A percentile compares a stretch with the other conserved stretches of the same genome.
These are phyloP conservation scores for Chionis minor DNA, from an alignment of 2,113 vertebrate genomes.

Conservation along the genomic window DNA sequence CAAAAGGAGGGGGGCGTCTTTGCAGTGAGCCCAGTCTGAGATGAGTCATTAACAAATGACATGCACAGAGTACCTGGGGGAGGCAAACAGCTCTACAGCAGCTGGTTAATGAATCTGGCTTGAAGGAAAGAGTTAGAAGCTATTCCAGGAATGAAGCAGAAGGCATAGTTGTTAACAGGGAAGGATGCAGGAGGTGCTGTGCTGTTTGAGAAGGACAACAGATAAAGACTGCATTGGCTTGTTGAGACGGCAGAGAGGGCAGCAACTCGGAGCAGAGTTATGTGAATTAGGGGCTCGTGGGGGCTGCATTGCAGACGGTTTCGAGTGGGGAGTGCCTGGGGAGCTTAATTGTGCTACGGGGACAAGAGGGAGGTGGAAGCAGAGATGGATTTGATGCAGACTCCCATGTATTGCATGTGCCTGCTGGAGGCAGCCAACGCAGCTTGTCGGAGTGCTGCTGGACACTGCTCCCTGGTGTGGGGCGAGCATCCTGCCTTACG, in stretches of 20 bases:
- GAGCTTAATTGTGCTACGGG: not conserved
- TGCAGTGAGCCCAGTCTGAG: conserved; percentile 37
- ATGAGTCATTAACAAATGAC: conserved; percentile 66
- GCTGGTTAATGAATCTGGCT: conserved; percentile 70
- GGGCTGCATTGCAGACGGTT: not conserved
- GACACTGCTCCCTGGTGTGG: not conserved
- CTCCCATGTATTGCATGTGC: not conserved
- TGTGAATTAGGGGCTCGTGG: not conserved
- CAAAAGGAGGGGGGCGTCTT: not conserved
- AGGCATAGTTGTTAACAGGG: conserved; percentile 25
- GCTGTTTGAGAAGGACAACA: not conserved
- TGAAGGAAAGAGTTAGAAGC: conserved; percentile 49
- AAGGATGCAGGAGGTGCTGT: conserved; percentile 18
- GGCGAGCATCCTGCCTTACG: not conserved
- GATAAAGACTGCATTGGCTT: not conserved
- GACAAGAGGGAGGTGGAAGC: not conserved
- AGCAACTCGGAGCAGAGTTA: not conserved
- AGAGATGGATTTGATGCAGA: not conserved
- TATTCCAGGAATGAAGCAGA: conserved; percentile 54
- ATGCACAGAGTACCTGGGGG: conserved; percentile 61
- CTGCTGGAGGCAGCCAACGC: not conserved
- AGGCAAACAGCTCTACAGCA: conserved; percentile 59
- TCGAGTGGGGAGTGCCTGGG: not conserved
- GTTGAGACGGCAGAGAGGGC: not conserved
- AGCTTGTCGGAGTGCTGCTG: not conserved